These are phyloP conservation scores for Sclerurus mexicanus DNA, from an alignment of 2,113 vertebrate genomes.

Conservation along the genomic window DNA sequence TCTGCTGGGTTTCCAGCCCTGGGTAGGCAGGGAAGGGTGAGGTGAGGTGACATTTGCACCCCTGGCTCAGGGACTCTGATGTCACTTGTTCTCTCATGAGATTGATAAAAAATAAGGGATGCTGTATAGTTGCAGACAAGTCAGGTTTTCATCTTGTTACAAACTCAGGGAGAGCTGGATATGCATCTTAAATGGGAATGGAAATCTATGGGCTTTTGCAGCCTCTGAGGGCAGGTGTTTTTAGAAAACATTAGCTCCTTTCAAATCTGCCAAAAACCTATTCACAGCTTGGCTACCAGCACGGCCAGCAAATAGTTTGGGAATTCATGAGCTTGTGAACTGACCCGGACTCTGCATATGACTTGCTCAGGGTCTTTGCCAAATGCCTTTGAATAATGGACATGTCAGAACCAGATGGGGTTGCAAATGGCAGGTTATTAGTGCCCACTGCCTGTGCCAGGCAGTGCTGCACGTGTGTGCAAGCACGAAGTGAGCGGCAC, in stretches of 20 bases:
- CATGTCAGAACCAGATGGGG: not conserved
- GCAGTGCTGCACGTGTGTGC: not conserved
- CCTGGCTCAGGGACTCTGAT: not conserved
- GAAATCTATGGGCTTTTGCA: not conserved
- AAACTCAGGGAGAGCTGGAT: not conserved
- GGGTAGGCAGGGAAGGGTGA: not conserved
- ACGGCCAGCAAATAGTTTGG: not conserved
- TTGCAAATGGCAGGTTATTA: slow-evolving; percentile 13
- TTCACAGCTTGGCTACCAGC: not conserved
- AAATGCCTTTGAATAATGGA: slow-evolving; percentile 52
- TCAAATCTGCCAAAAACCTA: slow-evolving; percentile 9
- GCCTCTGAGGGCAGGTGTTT: slow-evolving; percentile 12
- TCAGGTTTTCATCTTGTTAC: not conserved
- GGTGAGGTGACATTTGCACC: not conserved
- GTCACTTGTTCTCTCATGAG: not conserved
- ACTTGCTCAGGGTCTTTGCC: slow-evolving; percentile 49
- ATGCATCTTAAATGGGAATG: not conserved
- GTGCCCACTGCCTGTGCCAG: not conserved
- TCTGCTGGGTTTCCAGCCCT: fast-evolving
- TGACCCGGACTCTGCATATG: slow-evolving; percentile 20
- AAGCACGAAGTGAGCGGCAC: fast-evolving
- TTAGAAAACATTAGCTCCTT: slow-evolving; percentile 38
- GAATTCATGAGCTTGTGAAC: slow-evolving; percentile 49
- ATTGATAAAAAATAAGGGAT: not conserved
- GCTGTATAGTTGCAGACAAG: not conserved